phyloP scores from a whole-genome alignment of 2,797 vertebrate species.

The Sarcophilus harrisii region DNA sequence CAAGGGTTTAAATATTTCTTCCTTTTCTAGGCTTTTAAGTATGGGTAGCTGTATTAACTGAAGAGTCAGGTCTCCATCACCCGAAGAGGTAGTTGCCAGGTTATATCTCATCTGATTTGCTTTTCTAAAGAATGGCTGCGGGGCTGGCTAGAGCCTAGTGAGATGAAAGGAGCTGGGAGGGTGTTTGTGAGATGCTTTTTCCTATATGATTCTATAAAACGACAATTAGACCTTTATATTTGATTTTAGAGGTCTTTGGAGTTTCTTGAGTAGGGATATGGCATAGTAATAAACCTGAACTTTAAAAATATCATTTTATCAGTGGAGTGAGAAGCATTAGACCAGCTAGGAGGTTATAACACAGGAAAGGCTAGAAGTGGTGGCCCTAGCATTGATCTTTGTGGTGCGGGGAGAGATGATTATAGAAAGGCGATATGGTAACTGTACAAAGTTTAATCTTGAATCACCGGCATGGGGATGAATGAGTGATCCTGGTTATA shows the following conservation, averaged over 20 bases:
- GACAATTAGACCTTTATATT: background rate
- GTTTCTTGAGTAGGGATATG: background rate
- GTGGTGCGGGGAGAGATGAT: fast-evolving
- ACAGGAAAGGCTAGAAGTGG: background rate
- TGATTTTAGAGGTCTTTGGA: background rate
- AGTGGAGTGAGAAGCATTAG: background rate
- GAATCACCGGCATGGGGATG: background rate
- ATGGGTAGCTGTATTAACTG: background rate
- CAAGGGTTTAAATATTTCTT: background rate
- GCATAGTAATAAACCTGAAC: no score
- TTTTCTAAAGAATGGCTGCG: background rate
- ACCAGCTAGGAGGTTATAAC: background rate
- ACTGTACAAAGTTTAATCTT: no score
- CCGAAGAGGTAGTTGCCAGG: background rate
- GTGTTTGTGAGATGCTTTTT: background rate
- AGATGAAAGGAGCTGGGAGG: no score
- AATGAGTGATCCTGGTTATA: background rate
- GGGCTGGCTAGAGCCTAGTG: fast-evolving
- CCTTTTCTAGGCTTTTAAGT: background rate
- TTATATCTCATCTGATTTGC: background rate
- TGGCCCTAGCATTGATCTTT: background rate
- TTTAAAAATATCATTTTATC: background rate
- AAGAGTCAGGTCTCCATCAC: background rate
- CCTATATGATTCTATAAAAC: background rate
- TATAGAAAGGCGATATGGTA: background rate